Percentiles rank a stretch among this genome's conserved stretches.
Conservation (phyloP, 2,797 vertebrate genomes). For the Anguilla megastoma region DNA sequence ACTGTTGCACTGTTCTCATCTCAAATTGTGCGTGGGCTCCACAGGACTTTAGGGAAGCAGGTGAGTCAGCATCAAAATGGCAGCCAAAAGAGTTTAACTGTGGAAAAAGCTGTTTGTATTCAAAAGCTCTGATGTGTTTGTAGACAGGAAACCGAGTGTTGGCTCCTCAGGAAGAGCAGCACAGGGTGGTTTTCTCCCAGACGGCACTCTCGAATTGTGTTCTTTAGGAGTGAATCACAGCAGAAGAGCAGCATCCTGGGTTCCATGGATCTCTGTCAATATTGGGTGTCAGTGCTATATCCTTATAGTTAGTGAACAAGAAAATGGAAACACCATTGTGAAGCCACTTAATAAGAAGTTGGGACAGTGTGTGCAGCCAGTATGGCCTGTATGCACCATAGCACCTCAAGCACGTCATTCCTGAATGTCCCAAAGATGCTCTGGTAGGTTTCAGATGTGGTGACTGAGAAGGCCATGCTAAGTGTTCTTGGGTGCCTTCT, state of each 20-base stretch:
- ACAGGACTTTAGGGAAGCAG: neutral
- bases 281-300: neutral
- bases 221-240: neutral
- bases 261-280: neutral
- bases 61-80: neutral
- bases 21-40: neutral
- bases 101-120: conserved; percentile 10
- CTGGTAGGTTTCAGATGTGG: no score
- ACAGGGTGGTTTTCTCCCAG: neutral
- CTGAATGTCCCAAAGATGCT: no score
- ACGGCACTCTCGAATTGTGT: neutral
- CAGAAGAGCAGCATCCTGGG: neutral
- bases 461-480: no score
- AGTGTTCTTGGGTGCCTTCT: neutral
- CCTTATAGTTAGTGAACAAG: neutral
- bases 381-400: no score
- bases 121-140: neutral
- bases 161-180: neutral
- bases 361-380: no score
- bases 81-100: neutral
- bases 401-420: no score
- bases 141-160: neutral
- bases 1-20: conserved; percentile 4
- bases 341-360: no score
- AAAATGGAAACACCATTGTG: no score